Conservation (phyloP, 2,797 vertebrate genomes). For the Pseudochirops cupreus region DNA sequence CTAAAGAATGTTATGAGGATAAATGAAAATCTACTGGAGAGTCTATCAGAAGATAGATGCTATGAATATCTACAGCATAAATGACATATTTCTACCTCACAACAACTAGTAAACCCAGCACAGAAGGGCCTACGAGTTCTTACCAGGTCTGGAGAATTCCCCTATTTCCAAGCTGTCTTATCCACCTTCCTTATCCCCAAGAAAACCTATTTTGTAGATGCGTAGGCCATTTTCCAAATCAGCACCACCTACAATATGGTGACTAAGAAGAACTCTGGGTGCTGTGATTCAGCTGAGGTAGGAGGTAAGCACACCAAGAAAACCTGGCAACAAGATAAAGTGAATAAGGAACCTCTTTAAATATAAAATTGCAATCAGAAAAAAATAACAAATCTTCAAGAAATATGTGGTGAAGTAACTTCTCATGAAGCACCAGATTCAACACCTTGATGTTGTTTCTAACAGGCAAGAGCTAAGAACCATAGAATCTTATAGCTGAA, state of each 20-base stretch:
- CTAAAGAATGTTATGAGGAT: neutral
- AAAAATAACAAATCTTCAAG: neutral
- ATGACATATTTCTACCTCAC: conserved; percentile 3
- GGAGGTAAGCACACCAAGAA: neutral
- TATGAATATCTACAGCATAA: neutral
- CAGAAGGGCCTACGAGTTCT: conserved; percentile 2
- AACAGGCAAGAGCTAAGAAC: neutral
- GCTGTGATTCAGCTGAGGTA: neutral
- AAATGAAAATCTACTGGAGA: neutral
- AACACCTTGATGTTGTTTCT: neutral
- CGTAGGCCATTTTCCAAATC: conserved; percentile 18
- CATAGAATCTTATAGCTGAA: neutral
- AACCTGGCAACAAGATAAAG: neutral
- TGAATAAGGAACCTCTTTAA: neutral
- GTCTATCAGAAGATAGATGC: neutral
- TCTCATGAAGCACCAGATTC: neutral
- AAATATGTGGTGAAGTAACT: neutral
- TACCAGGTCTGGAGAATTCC: neutral
- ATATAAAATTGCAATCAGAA: neutral
- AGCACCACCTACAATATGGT: neutral
- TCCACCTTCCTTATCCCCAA: neutral
- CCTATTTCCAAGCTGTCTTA: conserved; percentile 8
- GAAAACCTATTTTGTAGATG: neutral
- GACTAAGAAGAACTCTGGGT: neutral
- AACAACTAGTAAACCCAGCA: conserved; percentile 20